Conservation (phyloP, 1,140 invertebrate species). For the Drosophila mauritiana region DNA sequence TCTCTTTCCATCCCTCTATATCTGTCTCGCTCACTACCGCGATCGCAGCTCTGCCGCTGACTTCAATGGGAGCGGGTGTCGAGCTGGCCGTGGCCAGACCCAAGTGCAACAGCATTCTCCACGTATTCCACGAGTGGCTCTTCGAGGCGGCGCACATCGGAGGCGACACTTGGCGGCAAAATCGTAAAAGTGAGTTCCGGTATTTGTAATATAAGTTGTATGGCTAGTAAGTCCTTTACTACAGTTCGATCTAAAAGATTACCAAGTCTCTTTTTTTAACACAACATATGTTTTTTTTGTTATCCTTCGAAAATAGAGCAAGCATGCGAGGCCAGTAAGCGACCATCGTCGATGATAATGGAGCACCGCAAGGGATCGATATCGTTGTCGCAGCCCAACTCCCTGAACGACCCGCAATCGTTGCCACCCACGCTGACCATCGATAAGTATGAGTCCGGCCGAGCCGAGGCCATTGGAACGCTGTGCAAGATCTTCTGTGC, state of each 20-base stretch:
- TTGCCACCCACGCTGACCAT: constrained; percentile 85
- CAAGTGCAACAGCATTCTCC: constrained; percentile 96
- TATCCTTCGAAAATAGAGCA: constrained; percentile 54
- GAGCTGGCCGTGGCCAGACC: constrained; percentile 91
- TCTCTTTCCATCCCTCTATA: not conserved
- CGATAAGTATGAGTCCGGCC: constrained; percentile 91
- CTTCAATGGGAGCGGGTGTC: constrained; percentile 86
- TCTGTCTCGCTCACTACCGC: not conserved
- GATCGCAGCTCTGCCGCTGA: constrained; percentile 73
- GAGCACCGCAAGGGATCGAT: constrained; percentile 84
- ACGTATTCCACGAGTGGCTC: constrained; percentile 98
- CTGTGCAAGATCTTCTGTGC: constrained; percentile 98
- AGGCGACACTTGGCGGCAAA: constrained; percentile 87
- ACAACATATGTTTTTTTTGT: not conserved
- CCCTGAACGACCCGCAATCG: constrained; percentile 74
- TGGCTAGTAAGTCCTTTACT: too few species aligned
- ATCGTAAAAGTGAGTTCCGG: constrained; percentile 85
- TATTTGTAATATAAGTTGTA: too few species aligned
- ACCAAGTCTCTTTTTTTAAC: too few species aligned
- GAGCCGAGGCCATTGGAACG: constrained; percentile 97
- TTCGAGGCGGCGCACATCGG: constrained; percentile 97
- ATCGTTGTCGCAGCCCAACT: constrained; percentile 83
- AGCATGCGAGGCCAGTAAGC: constrained; percentile 81
- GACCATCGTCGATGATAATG: constrained; percentile 84
- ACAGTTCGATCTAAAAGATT: too few species aligned